phyloP scores from a whole-genome alignment of 2,113 vertebrate species.

The Parotia lawesii region DNA sequence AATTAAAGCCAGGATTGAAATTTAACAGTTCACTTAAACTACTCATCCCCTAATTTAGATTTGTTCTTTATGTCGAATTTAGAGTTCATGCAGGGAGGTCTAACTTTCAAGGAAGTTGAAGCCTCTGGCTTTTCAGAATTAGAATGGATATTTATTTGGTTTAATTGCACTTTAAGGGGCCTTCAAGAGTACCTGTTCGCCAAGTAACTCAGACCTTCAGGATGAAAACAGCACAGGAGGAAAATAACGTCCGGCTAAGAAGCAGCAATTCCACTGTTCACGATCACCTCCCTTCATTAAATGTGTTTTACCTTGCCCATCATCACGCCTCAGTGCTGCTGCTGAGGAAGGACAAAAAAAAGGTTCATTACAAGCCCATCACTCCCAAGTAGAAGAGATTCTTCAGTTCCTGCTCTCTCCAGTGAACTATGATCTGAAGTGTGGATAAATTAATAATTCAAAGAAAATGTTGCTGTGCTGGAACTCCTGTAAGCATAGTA shows the following conservation, averaged over 20 bases:
- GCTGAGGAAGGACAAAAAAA: background rate
- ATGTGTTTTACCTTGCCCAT: background rate
- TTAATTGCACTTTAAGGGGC: background rate
- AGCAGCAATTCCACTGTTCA: background rate
- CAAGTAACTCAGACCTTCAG: background rate
- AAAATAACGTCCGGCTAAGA: background rate
- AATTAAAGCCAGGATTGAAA: constrained; percentile 10
- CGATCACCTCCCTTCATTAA: background rate
- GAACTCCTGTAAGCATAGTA: background rate
- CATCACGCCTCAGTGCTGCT: background rate
- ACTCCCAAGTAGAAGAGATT: background rate
- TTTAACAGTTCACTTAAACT: background rate
- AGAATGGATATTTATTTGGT: background rate
- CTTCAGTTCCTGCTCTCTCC: background rate
- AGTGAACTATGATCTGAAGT: background rate
- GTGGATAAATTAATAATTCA: background rate
- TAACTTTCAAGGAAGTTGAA: background rate
- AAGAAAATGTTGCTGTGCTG: background rate
- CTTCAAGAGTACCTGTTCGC: background rate
- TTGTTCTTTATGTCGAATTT: background rate
- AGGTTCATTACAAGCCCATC: background rate
- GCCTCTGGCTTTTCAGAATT: background rate
- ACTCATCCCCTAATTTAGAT: background rate
- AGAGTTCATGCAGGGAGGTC: background rate
- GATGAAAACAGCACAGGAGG: background rate